Evolutionary conservation across 2,888 invertebrate species (phyloP).

Genomic region (Drosophila macrospina): DNA sequence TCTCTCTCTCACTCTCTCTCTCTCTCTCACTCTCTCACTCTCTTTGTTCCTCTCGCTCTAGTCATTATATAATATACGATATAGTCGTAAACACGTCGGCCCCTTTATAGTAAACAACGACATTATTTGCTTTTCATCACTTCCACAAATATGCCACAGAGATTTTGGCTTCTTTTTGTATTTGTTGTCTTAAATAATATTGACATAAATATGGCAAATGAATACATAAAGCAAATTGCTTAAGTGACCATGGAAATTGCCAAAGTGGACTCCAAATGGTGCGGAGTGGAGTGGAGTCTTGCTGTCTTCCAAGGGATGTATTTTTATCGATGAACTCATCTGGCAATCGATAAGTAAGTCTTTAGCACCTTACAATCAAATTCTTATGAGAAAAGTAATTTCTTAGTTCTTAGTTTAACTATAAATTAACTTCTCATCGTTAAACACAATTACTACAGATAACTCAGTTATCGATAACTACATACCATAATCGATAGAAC

Average conservation of each 20-base stretch:
- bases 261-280: background rate
- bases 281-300: too few species aligned
- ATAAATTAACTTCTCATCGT: too few species aligned
- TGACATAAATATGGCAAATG: constrained; percentile 28
- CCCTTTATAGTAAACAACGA: constrained; percentile 34
- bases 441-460: too few species aligned
- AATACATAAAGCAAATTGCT: constrained; percentile 28
- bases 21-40: background rate
- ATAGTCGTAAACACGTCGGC: constrained; percentile 29
- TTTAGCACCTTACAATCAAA: background rate
- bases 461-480: too few species aligned
- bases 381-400: too few species aligned
- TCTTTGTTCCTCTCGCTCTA: constrained; percentile 1
- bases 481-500: too few species aligned
- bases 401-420: too few species aligned
- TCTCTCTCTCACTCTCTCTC: background rate
- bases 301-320: background rate
- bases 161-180: constrained; percentile 34
- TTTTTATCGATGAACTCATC: background rate
- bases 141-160: constrained; percentile 63
- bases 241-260: constrained; percentile 18
- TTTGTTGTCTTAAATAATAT: constrained; percentile 33
- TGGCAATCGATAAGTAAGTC: background rate
- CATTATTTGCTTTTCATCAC: constrained; percentile 64
- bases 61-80: constrained; percentile 41